Evolutionary conservation across 35 echinoderm and acorn worm genomes (phyloP).

Genomic region (Ophiothrix spiculata): DNA sequence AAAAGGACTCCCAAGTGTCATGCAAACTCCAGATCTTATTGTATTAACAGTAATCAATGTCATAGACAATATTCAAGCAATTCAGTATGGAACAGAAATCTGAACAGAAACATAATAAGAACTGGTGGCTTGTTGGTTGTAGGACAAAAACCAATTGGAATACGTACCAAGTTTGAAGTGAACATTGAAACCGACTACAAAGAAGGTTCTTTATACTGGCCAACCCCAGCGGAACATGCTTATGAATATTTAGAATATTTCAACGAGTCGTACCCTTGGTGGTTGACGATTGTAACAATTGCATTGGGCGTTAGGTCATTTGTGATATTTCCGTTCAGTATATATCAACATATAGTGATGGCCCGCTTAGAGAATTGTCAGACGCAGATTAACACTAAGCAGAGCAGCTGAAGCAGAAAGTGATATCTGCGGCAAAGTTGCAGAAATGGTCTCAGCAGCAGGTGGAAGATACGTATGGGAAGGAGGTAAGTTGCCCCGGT

Average conservation of each 20-base stretch:
- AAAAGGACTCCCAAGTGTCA: background rate
- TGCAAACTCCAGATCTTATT: background rate
- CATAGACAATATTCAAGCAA: background rate
- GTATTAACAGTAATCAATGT: background rate
- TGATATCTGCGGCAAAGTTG: slow-evolving; percentile 59
- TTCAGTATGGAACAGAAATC: background rate
- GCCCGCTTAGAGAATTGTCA: slow-evolving; percentile 82
- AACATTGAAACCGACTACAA: background rate
- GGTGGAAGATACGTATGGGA: slow-evolving; percentile 42
- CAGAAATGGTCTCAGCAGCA: slow-evolving; percentile 70
- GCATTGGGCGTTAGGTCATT: slow-evolving; percentile 51
- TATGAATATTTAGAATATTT: slow-evolving; percentile 86
- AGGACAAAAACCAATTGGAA: background rate
- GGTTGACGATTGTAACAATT: slow-evolving; percentile 70
- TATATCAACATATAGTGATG: slow-evolving; percentile 66
- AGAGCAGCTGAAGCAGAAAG: slow-evolving; percentile 78
- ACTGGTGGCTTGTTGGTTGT: background rate
- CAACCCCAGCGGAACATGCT: slow-evolving; percentile 61
- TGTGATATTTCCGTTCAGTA: slow-evolving; percentile 58
- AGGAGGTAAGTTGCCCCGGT: no score
- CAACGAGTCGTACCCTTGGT: slow-evolving; percentile 72
- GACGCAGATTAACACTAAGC: slow-evolving; percentile 75
- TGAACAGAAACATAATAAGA: background rate
- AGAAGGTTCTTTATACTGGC: slow-evolving; percentile 33
- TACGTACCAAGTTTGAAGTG: background rate